These are phyloP conservation scores for Oxyruncus cristatus DNA, from an alignment of 2,113 vertebrate genomes.

Conservation along the genomic window DNA sequence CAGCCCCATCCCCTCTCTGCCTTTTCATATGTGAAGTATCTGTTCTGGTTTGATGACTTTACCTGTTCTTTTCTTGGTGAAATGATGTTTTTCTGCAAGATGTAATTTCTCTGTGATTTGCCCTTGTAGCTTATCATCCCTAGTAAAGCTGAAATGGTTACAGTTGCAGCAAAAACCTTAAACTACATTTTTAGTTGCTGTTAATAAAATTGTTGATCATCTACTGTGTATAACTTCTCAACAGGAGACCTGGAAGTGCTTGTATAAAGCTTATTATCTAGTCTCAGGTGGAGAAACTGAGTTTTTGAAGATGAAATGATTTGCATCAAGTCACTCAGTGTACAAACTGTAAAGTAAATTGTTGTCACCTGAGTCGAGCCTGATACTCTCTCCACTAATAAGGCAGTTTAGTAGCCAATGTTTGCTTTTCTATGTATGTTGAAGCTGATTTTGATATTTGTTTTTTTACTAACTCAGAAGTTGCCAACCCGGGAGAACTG, in stretches of 20 bases:
- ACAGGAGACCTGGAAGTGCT: neutral
- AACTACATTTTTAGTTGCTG: neutral
- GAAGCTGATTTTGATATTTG: neutral
- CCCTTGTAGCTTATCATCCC: neutral
- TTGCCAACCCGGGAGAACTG: neutral
- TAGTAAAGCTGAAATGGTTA: neutral
- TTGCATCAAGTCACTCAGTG: neutral
- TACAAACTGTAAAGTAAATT: neutral
- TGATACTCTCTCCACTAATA: neutral
- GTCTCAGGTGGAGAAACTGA: neutral
- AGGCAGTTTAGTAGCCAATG: neutral
- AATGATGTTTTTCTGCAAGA: neutral
- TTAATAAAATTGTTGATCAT: neutral
- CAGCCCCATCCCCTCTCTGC: accelerated
- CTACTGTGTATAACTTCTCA: neutral
- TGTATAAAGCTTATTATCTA: neutral
- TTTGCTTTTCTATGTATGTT: neutral
- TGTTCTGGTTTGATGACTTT: neutral
- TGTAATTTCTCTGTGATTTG: neutral
- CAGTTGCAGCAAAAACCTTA: neutral
- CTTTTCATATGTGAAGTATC: neutral
- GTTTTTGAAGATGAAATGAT: neutral
- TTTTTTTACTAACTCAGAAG: neutral
- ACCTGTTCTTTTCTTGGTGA: neutral
- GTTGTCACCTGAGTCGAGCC: neutral